phyloP scores from a whole-genome alignment of 1,140 invertebrate genomes.

The Rhopalosiphum padi region DNA sequence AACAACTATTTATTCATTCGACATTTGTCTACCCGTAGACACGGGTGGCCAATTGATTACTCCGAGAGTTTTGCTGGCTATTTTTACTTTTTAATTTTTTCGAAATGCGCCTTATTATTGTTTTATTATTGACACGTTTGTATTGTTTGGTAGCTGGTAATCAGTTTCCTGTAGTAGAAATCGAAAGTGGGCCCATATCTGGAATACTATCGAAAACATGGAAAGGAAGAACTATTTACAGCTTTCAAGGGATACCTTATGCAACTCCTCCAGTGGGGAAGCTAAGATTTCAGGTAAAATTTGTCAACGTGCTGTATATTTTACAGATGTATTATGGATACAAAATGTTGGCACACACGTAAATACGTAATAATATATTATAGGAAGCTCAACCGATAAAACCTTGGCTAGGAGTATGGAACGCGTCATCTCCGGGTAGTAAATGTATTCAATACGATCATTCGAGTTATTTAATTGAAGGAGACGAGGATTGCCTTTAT shows the following conservation, averaged over 20 bases:
- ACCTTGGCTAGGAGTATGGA: slow-evolving; percentile 58
- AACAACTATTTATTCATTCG: no score
- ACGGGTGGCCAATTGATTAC: neutral
- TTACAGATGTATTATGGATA: neutral
- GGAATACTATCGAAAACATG: slow-evolving; percentile 35
- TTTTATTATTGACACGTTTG: neutral
- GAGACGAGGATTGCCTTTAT: slow-evolving; percentile 61
- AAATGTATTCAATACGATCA: slow-evolving; percentile 58
- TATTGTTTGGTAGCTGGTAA: neutral
- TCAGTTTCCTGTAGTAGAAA: neutral
- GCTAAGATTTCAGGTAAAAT: slow-evolving; percentile 62
- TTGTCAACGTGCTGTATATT: neutral
- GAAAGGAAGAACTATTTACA: slow-evolving; percentile 49
- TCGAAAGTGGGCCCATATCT: slow-evolving; percentile 22
- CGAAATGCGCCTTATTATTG: neutral
- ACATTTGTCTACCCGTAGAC: neutral
- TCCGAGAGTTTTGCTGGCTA: neutral
- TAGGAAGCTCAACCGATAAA: slow-evolving; percentile 58
- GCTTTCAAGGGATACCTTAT: slow-evolving; percentile 65
- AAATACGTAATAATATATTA: neutral
- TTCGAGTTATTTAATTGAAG: slow-evolving; percentile 58
- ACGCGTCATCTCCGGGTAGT: slow-evolving; percentile 48
- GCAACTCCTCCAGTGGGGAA: slow-evolving; percentile 66
- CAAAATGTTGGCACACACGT: neutral
- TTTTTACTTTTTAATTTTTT: neutral